phyloP scores from a whole-genome alignment of 2,113 vertebrate species.

The Pseudorhombus dupliciocellatus region DNA sequence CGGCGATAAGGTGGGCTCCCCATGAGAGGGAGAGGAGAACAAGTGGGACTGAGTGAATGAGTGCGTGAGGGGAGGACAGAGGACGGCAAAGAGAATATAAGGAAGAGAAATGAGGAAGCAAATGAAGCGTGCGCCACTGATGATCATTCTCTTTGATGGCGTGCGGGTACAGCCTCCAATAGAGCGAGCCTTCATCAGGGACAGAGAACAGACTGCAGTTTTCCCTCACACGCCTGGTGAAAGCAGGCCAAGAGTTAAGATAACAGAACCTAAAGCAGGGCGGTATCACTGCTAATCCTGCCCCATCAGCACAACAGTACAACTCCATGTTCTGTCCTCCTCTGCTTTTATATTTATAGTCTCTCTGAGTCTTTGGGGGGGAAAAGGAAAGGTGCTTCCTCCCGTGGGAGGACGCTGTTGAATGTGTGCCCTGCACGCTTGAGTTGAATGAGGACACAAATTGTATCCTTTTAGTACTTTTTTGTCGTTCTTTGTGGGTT shows the following conservation, averaged over 20 bases:
- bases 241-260: conserved; percentile 37
- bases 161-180: conserved; percentile 34
- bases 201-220: conserved; percentile 20
- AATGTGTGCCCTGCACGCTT: neutral
- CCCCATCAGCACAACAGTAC: conserved; percentile 10
- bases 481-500: conserved; percentile 31
- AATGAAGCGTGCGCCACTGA: conserved; percentile 65
- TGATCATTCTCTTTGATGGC: conserved; percentile 69
- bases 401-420: neutral
- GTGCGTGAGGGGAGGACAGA: conserved; percentile 19
- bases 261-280: conserved; percentile 16
- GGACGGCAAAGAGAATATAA: conserved; percentile 44
- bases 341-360: neutral
- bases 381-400: neutral
- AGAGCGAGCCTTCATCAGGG: conserved; percentile 49
- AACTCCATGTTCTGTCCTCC: neutral
- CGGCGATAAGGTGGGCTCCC: conserved; percentile 52
- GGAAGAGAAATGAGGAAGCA: conserved; percentile 59
- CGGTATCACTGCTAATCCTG: neutral
- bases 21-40: conserved; percentile 20
- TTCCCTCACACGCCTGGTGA: conserved; percentile 21
- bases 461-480: conserved; percentile 19
- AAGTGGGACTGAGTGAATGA: conserved; percentile 8
- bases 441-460: conserved; percentile 1
- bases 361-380: neutral